Percentiles rank a stretch among this genome's conserved stretches.
Conservation (phyloP, 2,113 vertebrate species). For the Mesocricetus auratus region DNA sequence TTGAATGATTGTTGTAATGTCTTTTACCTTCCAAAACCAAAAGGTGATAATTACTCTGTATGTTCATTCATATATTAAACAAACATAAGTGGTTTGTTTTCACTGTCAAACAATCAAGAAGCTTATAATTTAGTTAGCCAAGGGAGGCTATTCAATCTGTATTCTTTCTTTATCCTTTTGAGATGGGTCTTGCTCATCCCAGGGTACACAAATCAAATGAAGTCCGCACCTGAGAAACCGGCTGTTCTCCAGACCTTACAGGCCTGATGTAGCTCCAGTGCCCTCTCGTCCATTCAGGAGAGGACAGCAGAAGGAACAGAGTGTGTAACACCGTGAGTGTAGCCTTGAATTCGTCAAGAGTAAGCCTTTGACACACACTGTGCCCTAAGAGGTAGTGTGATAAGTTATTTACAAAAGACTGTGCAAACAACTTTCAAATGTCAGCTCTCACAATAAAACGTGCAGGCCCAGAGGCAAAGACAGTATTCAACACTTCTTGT, state of each 20-base stretch:
- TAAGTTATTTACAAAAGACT: constrained; percentile 18
- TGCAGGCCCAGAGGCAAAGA: not conserved
- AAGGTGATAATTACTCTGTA: not conserved
- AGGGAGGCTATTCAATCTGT: not conserved
- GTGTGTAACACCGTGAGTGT: not conserved
- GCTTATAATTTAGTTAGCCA: not conserved
- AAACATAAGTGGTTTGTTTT: not conserved
- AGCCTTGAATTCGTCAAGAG: not conserved
- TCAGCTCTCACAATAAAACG: not conserved
- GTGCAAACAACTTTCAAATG: not conserved
- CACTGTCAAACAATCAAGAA: not conserved
- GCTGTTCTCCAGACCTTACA: not conserved
- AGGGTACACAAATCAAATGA: not conserved
- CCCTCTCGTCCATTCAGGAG: not conserved
- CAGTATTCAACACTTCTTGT: not conserved
- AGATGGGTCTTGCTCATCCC: not conserved
- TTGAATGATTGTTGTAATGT: not conserved
- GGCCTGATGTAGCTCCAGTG: not conserved
- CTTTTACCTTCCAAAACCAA: not conserved
- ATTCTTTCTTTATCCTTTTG: not conserved
- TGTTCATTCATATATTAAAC: not conserved
- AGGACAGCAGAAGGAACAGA: not conserved
- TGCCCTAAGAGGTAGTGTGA: not conserved
- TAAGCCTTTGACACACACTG: not conserved
- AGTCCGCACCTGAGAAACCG: not conserved